Evolutionary conservation across 2,888 invertebrate genomes (phyloP), one percentile per base, ranked within the genome.

Genomic region (Campoplex capitator): DNA sequence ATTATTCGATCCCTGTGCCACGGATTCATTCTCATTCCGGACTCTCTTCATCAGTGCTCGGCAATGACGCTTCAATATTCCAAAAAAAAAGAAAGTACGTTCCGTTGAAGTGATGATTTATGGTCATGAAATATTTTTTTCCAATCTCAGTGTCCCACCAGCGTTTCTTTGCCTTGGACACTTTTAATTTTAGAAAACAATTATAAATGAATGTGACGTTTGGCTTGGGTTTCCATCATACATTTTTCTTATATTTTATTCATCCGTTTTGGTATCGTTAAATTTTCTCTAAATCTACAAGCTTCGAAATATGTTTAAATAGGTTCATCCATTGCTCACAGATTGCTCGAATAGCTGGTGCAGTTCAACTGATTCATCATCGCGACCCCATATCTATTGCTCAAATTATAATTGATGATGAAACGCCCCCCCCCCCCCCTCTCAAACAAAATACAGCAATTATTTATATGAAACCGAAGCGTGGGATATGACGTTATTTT

Each of bases 361-460:
- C 58, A 62, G 32, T 32, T 32, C 62, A 16, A 62, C 62, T 18
- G 68, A 85, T 85, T 73, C 65, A 81, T 81, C 70, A 73, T 51
- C 32, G 54, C 51, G 70, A 80, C 71, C 28, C 48, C 35, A 35
- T 56, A 48, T 73, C 28, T 82, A 75, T 74, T 75, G 45, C 74
- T 54, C 45, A 54, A 54, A 77, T 77, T 18, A 35, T 54, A 77
- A 77, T 77, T 38, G 54, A 16, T 7, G 16, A 6, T 62, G 16
- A 16, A 62, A 7, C 62, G 28, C 1, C 6, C 6, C 9, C 7
- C 9, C 42, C 1, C 8, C 42, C 1, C 42, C 23, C 23, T 23
- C 23, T 2, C 0, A 1, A 4, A 62, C 58, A 4, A 62, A 32
- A 62, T 62, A 32, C 62, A 16, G 62, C 16, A 32, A 62, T 77